Evolutionary conservation across 2,888 invertebrate genomes (phyloP), one percentile per base, ranked within the genome.

Genomic region (Tetheella fluctuosa): DNA sequence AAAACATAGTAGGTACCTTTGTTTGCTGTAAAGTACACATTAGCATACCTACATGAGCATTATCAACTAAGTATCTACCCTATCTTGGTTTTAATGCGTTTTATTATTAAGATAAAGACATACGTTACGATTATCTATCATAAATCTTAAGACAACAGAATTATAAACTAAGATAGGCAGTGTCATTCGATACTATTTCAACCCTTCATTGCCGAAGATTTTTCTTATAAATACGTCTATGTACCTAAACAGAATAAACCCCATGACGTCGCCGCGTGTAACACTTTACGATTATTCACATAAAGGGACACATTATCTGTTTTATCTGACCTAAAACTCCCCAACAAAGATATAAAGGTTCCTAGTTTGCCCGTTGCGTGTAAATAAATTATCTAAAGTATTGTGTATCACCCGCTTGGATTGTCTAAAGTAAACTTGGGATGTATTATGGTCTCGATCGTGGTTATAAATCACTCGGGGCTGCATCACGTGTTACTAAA

Each of bases 341-440:
- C 82, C 78, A 84, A 89, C 89, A 90, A 89, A 88, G 85, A 88
- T 87, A 91, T 92, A 92, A 91, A 91, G 85, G 84, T 80, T 78
- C 76, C 80, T 78, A 83, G 85, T 89, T 86, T 85, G 84, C 83
- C 77, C 81, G 83, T 81, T 70, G 66, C 73, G 81, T 86, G 86
- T 91, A 90, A 90, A 93, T 92, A 91, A 90, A 91, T 91, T 90
- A 90, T 88, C 79, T 81, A 63, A 74, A 74, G 80, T 83, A 88
- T 88, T 90, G 89, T 89, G 74, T 69, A 70, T 71, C 77, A 77
- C 67, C 76, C 75, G 70, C 79, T 80, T 65, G 80, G 85, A 83
- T 86, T 83, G 88, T 89, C 85, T 87, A 88, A 85, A 84, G 89
- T 83, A 89, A 90, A 90, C 88, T 86, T 67, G 73, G 81, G 81